Evolutionary conservation across 2,888 invertebrate genomes (phyloP).

Genomic region (Phytoseiulus persimilis): DNA sequence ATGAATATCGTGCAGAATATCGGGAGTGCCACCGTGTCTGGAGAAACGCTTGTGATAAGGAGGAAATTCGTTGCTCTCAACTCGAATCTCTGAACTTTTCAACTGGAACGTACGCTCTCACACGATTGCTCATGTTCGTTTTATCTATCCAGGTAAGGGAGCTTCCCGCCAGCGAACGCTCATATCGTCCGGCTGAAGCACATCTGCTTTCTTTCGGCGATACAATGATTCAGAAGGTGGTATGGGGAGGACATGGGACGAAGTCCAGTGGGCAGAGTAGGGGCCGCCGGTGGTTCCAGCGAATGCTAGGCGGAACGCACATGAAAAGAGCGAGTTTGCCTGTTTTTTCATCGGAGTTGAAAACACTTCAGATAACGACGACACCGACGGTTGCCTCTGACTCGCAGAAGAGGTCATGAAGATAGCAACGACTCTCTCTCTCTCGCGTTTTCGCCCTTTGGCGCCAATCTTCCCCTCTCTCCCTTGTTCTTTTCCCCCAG

Average conservation of each 20-base stretch:
- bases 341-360: neutral
- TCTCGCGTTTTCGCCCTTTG: neutral
- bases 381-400: neutral
- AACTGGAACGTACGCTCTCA: neutral
- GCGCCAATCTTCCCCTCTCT: conserved; percentile 41
- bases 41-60: no score
- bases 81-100: no score
- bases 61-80: no score
- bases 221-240: neutral
- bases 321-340: neutral
- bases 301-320: no score
- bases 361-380: neutral
- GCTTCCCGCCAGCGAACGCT: neutral
- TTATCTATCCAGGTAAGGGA: neutral
- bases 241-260: neutral
- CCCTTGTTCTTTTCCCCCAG: conserved; percentile 39
- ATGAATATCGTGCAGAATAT: no score
- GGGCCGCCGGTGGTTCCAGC: neutral
- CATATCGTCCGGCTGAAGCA: neutral
- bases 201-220: neutral
- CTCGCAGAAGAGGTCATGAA: neutral
- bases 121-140: neutral
- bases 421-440: neutral
- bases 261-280: neutral
- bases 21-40: no score